Conservation (phyloP, 2,797 vertebrate species). For the Ctenopoma kingsleyae region DNA sequence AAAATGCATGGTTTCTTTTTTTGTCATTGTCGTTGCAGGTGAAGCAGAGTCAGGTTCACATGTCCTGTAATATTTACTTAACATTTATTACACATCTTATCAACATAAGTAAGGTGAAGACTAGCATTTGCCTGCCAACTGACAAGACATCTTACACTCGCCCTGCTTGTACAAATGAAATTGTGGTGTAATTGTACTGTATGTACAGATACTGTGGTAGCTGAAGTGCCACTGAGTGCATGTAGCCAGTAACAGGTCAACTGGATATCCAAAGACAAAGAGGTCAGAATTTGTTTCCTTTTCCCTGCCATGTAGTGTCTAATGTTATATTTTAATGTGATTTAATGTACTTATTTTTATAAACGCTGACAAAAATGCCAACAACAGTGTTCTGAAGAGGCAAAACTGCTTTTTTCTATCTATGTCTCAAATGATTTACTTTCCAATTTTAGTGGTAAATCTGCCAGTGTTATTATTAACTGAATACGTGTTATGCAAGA, state of each 20-base stretch:
- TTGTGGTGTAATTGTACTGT: too few relatives aligned
- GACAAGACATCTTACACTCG: constrained; percentile 19
- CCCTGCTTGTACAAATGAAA: constrained; percentile 18
- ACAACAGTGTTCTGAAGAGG: not conserved
- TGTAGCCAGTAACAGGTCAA: too few relatives aligned
- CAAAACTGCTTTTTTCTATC: not conserved
- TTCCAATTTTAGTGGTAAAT: not conserved
- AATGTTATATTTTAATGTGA: too few relatives aligned
- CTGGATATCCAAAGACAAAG: too few relatives aligned
- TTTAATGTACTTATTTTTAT: too few relatives aligned
- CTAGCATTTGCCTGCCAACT: constrained; percentile 33
- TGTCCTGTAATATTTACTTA: constrained; percentile 36
- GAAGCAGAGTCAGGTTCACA: not conserved
- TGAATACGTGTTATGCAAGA: not conserved
- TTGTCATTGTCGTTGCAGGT: not conserved
- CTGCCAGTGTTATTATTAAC: not conserved
- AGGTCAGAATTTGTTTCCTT: too few relatives aligned
- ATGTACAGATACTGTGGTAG: too few relatives aligned
- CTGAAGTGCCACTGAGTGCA: too few relatives aligned
- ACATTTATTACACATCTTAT: constrained; percentile 39
- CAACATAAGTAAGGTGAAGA: constrained; percentile 36
- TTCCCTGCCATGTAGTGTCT: too few relatives aligned
- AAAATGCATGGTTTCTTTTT: not conserved
- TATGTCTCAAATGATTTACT: not conserved
- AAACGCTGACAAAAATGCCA: not conserved